Percentiles rank a stretch among this genome's conserved stretches.
Evolutionary conservation across 2,888 invertebrate species (phyloP).

Genomic region (Scaptomyza parva): DNA sequence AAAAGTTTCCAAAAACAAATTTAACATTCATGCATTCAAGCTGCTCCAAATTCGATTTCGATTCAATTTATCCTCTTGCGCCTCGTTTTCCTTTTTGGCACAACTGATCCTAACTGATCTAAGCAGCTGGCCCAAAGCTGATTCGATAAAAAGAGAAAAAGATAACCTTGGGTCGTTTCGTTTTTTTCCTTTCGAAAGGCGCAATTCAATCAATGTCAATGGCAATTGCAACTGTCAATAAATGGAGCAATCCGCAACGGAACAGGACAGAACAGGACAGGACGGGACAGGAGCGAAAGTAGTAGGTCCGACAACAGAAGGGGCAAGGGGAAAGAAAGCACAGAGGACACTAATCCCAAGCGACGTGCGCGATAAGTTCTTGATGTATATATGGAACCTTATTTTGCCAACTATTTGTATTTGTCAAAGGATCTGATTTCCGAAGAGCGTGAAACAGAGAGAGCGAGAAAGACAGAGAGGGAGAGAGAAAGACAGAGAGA

Average conservation of each 20-base stretch:
- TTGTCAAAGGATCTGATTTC: slow-evolving; percentile 73
- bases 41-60: background rate
- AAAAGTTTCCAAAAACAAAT: background rate
- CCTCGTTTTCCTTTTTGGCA: slow-evolving; percentile 1
- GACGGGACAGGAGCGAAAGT: background rate
- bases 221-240: slow-evolving; percentile 73
- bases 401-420: slow-evolving; percentile 69
- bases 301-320: background rate
- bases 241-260: slow-evolving; percentile 59
- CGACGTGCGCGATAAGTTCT: slow-evolving; percentile 62
- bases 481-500: background rate
- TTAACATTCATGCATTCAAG: background rate
- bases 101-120: slow-evolving; percentile 2
- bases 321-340: slow-evolving; percentile 3
- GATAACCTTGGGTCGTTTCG: slow-evolving; percentile 23
- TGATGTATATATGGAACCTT: slow-evolving; percentile 22
- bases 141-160: slow-evolving; percentile 32
- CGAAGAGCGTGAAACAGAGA: background rate
- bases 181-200: slow-evolving; percentile 18
- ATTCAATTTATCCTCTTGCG: background rate
- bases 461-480: background rate
- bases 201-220: slow-evolving; percentile 72
- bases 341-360: slow-evolving; percentile 61
- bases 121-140: slow-evolving; percentile 39
- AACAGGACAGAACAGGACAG: too few relatives aligned